Evolutionary conservation across 2,888 invertebrate species (phyloP), one percentile per base, ranked within the genome.

Genomic region (Xanthia icteritia): DNA sequence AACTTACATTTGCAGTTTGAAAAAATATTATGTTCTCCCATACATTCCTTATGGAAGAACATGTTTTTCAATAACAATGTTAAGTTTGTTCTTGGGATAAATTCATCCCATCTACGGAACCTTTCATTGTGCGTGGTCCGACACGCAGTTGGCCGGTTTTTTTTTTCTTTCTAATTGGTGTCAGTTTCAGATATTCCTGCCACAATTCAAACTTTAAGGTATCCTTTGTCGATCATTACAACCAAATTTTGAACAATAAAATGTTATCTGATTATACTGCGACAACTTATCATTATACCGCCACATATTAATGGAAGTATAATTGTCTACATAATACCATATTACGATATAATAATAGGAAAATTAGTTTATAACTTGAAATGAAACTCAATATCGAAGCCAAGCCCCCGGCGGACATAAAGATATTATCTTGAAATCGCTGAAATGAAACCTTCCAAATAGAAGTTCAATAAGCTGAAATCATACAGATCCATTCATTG

Each of bases 241-340:
- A 83, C 79, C 77, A 79, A 87, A 81, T 80, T 83, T 84, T 78
- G 75, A 82, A 89, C 88, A 88, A 87, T 86, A 81, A 77, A 86
- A 79, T 79, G 39, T 78, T 87, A 88, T 88, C 88, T 84, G 88
- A 90, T 90, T 86, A 78, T 72, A 76, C 76, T 68, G 27, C 77
- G 31, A 75, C 73, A 73, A 82, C 79, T 79, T 82, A 84, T 86
- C 76, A 78, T 72, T 72, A 45, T 39, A 68, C 67, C 39, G 27
- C 48, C 82, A 83, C 72, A 84, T 84, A 80, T 81, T 79, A 66
- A 82, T 80, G 72, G 20, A 67, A 48, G 61, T 79, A 65, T 83
- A 78, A 81, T 87, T 84, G 65, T 76, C 73, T 74, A 75, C 51
- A 68, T 70, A 75, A 81, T 82, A 74, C 68, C 54, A 70, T 58